A percentile compares a stretch with the other conserved stretches of the same genome.
These are phyloP conservation scores for Drosophila hamatofila DNA, from an alignment of 2,888 invertebrate genomes.

Conservation along the genomic window DNA sequence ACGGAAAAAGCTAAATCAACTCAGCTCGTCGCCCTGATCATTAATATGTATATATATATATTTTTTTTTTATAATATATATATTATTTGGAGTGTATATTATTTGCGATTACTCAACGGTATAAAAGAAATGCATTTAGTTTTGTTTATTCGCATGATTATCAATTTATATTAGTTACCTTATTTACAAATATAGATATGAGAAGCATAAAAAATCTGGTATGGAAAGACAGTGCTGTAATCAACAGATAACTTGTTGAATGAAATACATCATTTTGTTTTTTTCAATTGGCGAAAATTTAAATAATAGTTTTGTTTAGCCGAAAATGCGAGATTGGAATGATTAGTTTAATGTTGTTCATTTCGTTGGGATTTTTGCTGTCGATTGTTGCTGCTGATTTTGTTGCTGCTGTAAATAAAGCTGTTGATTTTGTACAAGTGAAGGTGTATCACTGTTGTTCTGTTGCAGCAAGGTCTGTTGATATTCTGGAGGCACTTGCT, in stretches of 20 bases:
- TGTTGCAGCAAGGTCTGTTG: conserved; percentile 4
- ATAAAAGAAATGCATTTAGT: too few species aligned
- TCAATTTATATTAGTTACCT: conserved; percentile 26
- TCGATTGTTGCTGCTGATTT: conserved; percentile 24
- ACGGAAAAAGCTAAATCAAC: too few species aligned
- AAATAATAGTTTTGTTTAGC: conserved; percentile 11
- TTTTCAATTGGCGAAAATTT: conserved; percentile 38
- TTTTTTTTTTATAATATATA: too few species aligned
- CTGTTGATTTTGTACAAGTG: conserved; percentile 32
- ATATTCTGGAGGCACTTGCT: background rate
- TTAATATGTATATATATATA: background rate
- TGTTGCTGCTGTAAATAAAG: conserved; percentile 43
- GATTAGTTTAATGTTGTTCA: conserved; percentile 39
- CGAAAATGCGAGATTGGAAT: conserved; percentile 52
- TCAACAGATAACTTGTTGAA: conserved; percentile 20
- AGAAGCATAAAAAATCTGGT: background rate
- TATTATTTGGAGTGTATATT: too few species aligned
- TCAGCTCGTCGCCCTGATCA: background rate
- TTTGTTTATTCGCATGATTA: background rate
- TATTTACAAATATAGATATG: conserved; percentile 39
- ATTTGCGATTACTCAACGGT: too few species aligned
- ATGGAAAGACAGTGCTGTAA: conserved; percentile 16
- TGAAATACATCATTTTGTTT: conserved; percentile 24
- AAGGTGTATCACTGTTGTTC: conserved; percentile 41
- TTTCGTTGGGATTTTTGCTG: conserved; percentile 19